A percentile compares a stretch with the other conserved stretches of the same genome.
phyloP scores from a whole-genome alignment of 2,113 vertebrate species.

The Nycticryphes semicollaris region DNA sequence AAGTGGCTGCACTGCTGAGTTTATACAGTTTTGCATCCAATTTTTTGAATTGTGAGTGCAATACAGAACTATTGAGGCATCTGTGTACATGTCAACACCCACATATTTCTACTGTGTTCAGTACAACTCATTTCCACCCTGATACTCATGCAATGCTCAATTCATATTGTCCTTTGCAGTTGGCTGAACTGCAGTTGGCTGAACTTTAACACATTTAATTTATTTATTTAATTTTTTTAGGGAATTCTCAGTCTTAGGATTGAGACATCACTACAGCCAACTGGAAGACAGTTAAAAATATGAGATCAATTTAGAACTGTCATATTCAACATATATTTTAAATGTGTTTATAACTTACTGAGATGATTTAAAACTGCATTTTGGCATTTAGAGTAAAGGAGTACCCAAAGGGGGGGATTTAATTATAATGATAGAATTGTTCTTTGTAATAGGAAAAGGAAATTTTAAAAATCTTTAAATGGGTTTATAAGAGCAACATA shows the following conservation, averaged over 20 bases:
- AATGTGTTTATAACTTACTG: neutral
- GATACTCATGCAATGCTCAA: neutral
- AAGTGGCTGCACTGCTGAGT: neutral
- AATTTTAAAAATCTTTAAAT: neutral
- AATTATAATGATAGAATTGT: neutral
- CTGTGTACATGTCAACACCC: neutral
- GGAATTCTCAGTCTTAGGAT: neutral
- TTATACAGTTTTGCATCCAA: neutral
- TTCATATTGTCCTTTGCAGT: neutral
- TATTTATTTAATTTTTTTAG: neutral
- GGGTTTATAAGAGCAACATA: neutral
- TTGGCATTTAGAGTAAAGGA: neutral
- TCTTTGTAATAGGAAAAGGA: accelerated
- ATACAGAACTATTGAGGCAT: neutral
- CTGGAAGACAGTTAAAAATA: neutral
- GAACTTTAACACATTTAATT: neutral
- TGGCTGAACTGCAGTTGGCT: neutral
- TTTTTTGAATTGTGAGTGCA: neutral
- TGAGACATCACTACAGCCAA: neutral
- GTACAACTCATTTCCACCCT: neutral
- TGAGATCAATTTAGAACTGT: neutral
- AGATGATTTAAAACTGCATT: neutral
- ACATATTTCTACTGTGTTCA: neutral
- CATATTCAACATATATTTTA: neutral
- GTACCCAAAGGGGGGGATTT: neutral